Base-by-base conservation (phyloP, 2,113 vertebrate genomes). In the Seriola dumerili region DNA sequence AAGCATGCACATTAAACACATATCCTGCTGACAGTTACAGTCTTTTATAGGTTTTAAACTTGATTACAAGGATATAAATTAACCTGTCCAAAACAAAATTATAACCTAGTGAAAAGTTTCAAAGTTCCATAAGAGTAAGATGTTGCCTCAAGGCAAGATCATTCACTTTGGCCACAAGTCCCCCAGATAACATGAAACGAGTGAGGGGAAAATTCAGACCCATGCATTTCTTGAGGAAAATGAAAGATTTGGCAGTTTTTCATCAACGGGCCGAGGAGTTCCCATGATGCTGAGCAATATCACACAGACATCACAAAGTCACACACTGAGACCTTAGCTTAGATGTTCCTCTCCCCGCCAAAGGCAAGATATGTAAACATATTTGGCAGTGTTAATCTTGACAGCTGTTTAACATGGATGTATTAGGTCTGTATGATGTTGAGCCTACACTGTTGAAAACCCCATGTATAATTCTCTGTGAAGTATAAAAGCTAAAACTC, bases 401-500 rank as follows among this genome's bases (percentile, higher is more conserved):
- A 94, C 93, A 94, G 86, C 93, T 93, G 73, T 94, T 95, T 90
- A 94, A 95, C 92, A 91, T 91, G 88, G 89, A 91, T 88, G 85
- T 86, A 91, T 92, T 85, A 86, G 90, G 93, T 72, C 78, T 90
- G 80, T 85, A 76, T 89, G 89, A 91, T 91, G 83, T 91, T 93
- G 78, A 93, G 86, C 81, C 85, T 83, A 69, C 88, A 83, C 90
- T 89, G 78, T 90, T 84, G 86, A 94, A 91, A 91, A 89, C 29
- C 75, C 82, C 90, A 93, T 94, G 89, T 86, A 89, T 95, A 95
- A 93, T 94, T 94, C 92, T 92, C 85, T 93, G 89, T 95, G 92
- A 95, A 95, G 94, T 91, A 76, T 79, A 89, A 92, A 88, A 87
- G 82, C 86, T 84, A 84, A 88, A 89, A 92, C 73, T 85, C 64